These are phyloP conservation scores for Ophioninae sp. DNA, from an alignment of 2,888 invertebrate species.

Conservation along the genomic window DNA sequence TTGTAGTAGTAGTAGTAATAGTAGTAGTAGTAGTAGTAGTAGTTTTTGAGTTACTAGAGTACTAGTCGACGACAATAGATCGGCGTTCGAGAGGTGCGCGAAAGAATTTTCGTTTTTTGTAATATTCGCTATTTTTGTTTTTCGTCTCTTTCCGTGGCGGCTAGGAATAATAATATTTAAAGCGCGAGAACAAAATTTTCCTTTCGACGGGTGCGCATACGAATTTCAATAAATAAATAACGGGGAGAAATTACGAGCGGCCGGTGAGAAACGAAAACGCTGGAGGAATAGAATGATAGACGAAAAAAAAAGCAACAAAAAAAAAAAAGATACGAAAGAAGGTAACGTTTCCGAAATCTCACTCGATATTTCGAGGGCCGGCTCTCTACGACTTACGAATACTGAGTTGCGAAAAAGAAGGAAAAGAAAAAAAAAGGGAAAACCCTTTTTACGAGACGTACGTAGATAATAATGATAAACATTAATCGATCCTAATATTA, in stretches of 20 bases:
- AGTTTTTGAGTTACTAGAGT: constrained; percentile 50
- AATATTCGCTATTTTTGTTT: no score
- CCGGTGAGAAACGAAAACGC: constrained; percentile 46
- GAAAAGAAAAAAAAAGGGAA: constrained; percentile 14
- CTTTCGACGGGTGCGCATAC: constrained; percentile 19
- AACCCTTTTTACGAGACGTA: not conserved
- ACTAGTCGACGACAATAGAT: constrained; percentile 30
- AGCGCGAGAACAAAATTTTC: constrained; percentile 37
- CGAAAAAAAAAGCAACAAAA: not conserved
- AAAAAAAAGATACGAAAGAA: constrained; percentile 7
- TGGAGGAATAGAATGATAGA: constrained; percentile 6
- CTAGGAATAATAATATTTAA: constrained; percentile 31
- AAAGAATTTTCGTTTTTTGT: constrained; percentile 3
- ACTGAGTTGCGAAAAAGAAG: constrained; percentile 12
- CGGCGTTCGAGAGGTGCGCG: constrained; percentile 23
- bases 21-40: constrained; percentile 54
- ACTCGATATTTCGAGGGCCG: not conserved
- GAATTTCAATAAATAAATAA: constrained; percentile 68
- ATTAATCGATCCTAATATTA: constrained; percentile 46
- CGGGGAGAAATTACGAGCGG: constrained; percentile 35
- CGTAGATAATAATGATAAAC: constrained; percentile 48
- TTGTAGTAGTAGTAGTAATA: constrained; percentile 48
- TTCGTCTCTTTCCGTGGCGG: constrained; percentile 22
- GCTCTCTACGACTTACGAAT: constrained; percentile 36
- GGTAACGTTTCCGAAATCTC: not conserved